These are phyloP conservation scores for Glandiceps talaboti DNA, from an alignment of 53 echinoderm and acorn worm genomes.

Conservation along the genomic window DNA sequence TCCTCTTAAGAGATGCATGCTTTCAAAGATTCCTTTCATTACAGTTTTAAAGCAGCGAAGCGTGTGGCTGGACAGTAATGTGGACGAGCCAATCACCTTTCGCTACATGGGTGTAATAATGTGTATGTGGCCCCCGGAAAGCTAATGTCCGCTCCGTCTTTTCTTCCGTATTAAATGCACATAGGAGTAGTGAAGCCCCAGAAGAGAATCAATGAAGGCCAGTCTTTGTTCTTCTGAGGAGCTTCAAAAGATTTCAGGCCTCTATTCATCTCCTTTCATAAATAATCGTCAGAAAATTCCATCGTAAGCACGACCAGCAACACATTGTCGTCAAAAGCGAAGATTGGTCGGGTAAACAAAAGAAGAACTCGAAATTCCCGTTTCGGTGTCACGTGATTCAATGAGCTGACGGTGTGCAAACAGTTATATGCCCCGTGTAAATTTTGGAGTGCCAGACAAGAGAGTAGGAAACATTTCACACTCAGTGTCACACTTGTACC, in stretches of 20 bases:
- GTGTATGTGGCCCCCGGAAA: background rate
- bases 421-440: background rate
- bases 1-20: no score
- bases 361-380: no score
- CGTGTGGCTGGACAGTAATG: background rate
- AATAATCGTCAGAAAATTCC: background rate
- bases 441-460: background rate
- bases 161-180: background rate
- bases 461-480: background rate
- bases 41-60: background rate
- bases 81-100: background rate
- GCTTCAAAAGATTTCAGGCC: background rate
- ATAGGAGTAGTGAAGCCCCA: background rate
- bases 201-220: background rate
- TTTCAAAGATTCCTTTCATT: no score
- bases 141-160: background rate
- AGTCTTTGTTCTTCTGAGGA: background rate
- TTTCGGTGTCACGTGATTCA: no score
- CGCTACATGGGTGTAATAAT: background rate
- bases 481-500: background rate
- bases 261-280: background rate
- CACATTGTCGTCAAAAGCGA: background rate
- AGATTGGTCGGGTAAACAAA: no score
- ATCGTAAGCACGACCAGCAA: background rate
- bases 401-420: background rate